Conservation (phyloP, 2,888 invertebrate genomes). For the Acrobasis consociella region DNA sequence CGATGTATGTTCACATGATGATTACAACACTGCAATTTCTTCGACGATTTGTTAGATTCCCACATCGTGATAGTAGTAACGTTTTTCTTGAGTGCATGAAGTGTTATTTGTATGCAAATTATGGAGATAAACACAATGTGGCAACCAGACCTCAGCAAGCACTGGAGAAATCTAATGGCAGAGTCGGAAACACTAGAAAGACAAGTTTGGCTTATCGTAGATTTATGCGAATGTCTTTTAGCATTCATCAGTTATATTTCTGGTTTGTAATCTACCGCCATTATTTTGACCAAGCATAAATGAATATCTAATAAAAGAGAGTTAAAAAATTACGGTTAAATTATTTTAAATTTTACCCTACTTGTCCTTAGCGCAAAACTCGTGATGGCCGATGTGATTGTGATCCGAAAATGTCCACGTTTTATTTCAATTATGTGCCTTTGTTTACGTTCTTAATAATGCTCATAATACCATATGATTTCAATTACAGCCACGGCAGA, state of each 20-base stretch:
- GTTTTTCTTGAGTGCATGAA: conserved; percentile 17
- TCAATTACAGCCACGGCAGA: background rate
- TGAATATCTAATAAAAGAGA: background rate
- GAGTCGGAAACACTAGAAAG: conserved; percentile 7
- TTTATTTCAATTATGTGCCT: background rate
- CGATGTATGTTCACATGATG: conserved; percentile 12
- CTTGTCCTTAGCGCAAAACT: no score
- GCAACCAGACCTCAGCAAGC: conserved; percentile 14
- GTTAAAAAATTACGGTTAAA: no score
- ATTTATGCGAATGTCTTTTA: background rate
- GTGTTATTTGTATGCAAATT: conserved; percentile 16
- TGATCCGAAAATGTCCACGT: no score
- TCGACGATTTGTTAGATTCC: conserved; percentile 19
- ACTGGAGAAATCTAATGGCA: conserved; percentile 10
- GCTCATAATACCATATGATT: background rate
- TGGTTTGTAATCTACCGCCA: background rate
- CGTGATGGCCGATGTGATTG: no score
- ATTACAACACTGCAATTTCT: conserved; percentile 14
- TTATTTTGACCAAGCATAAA: background rate
- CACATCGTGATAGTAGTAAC: conserved; percentile 4
- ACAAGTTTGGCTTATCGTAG: conserved; percentile 10
- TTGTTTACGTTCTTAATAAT: background rate
- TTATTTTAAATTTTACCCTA: no score
- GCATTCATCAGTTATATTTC: background rate
- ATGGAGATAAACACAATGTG: conserved; percentile 15